These are phyloP conservation scores for Ecliptopera silaceata DNA, from an alignment of 2,888 invertebrate species.

Conservation along the genomic window DNA sequence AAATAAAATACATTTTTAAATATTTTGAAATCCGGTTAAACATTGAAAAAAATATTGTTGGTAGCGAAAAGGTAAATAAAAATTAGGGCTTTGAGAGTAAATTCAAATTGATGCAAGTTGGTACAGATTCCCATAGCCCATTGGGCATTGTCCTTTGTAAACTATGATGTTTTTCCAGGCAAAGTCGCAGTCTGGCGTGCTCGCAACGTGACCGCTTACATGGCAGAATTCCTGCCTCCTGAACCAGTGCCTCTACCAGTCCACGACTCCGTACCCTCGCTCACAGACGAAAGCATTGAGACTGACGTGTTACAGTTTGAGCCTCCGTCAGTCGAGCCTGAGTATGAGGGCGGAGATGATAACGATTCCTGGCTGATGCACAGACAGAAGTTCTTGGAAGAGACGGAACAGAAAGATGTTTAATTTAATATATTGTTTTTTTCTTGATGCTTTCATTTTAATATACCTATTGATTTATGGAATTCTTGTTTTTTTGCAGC, in stretches of 20 bases:
- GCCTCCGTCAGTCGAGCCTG: constrained; percentile 52
- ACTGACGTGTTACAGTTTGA: constrained; percentile 75
- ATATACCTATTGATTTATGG: too few species aligned
- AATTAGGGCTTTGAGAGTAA: too few species aligned
- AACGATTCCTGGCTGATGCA: constrained; percentile 74
- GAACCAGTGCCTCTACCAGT: constrained; percentile 86
- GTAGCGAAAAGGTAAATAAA: too few species aligned
- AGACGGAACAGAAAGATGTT: constrained; percentile 53
- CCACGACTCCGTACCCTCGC: constrained; percentile 84
- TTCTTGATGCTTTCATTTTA: not conserved
- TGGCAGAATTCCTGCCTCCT: constrained; percentile 87
- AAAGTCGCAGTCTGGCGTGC: constrained; percentile 86
- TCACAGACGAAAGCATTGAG: constrained; percentile 63
- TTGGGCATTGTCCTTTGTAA: too few species aligned
- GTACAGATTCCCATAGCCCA: too few species aligned
- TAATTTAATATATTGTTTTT: constrained; percentile 11
- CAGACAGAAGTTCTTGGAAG: constrained; percentile 71
- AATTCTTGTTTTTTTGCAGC: too few species aligned
- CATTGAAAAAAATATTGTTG: too few species aligned
- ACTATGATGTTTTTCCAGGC: constrained; percentile 44
- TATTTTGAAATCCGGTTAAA: too few species aligned
- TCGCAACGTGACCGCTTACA: constrained; percentile 86
- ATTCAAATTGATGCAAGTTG: too few species aligned
- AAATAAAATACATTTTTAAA: too few species aligned
- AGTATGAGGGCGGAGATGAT: constrained; percentile 70